Evolutionary conservation across 2,113 vertebrate species (phyloP).

Genomic region (Cebus imitator): DNA sequence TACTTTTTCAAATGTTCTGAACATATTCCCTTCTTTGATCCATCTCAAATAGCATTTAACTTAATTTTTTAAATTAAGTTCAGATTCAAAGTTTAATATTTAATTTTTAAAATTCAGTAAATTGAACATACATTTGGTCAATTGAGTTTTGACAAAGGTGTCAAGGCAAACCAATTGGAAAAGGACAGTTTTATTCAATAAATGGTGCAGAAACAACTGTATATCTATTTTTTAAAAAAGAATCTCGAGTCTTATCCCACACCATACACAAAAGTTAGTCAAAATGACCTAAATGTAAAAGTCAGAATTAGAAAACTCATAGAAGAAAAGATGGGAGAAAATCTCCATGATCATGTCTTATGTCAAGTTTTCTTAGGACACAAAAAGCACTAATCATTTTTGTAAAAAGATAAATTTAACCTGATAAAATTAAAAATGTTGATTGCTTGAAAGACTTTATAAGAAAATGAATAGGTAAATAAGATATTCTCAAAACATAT

Average conservation of each 20-base stretch:
- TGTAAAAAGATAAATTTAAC: not conserved
- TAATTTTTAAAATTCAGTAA: not conserved
- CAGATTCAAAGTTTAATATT: not conserved
- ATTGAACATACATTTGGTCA: not conserved
- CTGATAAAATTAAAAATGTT: not conserved
- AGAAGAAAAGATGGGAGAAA: not conserved
- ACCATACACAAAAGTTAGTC: not conserved
- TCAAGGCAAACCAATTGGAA: not conserved
- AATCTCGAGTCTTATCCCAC: not conserved
- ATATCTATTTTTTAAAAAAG: not conserved
- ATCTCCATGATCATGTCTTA: not conserved
- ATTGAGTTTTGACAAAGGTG: constrained; percentile 25
- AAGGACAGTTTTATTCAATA: not conserved
- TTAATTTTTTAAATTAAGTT: not conserved
- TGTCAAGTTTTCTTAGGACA: not conserved
- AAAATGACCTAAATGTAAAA: not conserved
- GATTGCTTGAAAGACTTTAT: not conserved
- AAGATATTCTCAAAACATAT: not conserved
- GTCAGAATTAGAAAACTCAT: not conserved
- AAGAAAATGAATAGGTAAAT: not conserved
- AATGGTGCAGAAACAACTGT: not conserved
- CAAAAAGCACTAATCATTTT: not conserved
- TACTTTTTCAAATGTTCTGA: constrained; percentile 17
- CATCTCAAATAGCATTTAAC: not conserved
- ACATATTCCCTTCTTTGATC: not conserved